Evolutionary conservation across 2,797 vertebrate species (phyloP), one percentile per base, ranked within the genome.

Genomic region (Anas bahamensis): DNA sequence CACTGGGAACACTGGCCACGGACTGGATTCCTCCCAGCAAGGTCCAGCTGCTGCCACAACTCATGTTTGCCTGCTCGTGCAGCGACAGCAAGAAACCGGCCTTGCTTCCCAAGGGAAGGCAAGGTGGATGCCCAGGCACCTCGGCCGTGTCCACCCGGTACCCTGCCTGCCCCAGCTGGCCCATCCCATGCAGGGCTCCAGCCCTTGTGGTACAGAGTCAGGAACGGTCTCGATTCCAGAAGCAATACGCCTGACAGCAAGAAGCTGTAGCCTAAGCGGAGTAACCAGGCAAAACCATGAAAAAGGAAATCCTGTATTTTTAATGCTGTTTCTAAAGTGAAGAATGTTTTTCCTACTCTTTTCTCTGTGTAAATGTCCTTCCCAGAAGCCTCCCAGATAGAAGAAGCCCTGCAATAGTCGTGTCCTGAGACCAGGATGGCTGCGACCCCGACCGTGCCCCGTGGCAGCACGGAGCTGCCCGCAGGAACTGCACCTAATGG

Each of bases 401-500:
- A 33, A 53, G 59, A 33, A 78, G 83, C 71, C 57, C 61, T n/a
- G 29, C 9, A n/a, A 19, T 2, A 55, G 24, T 1, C 17, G 17
- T 3, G 1, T 5, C 42, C 70, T 1, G 52, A 61, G 37, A 31
- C 22, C 3, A 4, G 23, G 59, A 4, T 0, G 6, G 10, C 66
- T 23, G 59, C 19, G 6, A 0, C 1, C 3, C 9, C 4, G 12
- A 29, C 13, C 7, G 1, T 12, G 50, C 44, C 16, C 4, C 0
- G 7, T 6, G 44, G 29, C 46, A 23, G 7, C 74, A 13, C 12
- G 0, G 44, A 9, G 18, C 6, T 1, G 63, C 26, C 35, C 5
- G 48, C n/a, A 73, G 35, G 52, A 53, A 2, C 39, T 83, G 90
- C 93, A 41, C 69, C 83, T 98, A 98, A 98, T 98, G 99, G 98